Evolutionary conservation across 2,113 vertebrate species (phyloP).

Genomic region (Caranx melampygus): DNA sequence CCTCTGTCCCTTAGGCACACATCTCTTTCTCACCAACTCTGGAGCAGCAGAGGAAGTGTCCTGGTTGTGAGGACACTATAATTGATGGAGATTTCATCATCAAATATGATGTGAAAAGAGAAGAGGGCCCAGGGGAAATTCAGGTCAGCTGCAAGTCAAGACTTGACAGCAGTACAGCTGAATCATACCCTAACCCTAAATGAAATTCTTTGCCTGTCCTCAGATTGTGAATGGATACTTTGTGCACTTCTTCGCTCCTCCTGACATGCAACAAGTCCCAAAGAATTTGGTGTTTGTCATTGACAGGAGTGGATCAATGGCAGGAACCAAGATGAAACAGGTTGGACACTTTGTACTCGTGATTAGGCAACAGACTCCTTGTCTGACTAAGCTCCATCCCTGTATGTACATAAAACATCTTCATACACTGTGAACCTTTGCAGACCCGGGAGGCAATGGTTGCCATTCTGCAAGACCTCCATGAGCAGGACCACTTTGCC

Average conservation of each 20-base stretch:
- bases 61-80: conserved; percentile 84
- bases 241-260: conserved; percentile 85
- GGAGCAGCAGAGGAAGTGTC: conserved; percentile 89
- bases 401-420: background rate
- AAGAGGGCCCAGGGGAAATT: conserved; percentile 83
- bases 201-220: background rate
- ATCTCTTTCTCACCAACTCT: conserved; percentile 82
- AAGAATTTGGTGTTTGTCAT: conserved; percentile 85
- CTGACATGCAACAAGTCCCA: conserved; percentile 70
- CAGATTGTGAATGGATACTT: conserved; percentile 86
- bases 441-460: conserved; percentile 76
- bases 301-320: conserved; percentile 82
- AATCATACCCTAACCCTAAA: background rate
- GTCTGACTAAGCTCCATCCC: background rate
- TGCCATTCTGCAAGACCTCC: conserved; percentile 76
- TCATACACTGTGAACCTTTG: background rate
- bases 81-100: conserved; percentile 91
- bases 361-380: background rate
- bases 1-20: conserved; percentile 71
- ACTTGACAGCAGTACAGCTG: background rate
- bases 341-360: conserved; percentile 43
- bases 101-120: conserved; percentile 90
- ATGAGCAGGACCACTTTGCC: conserved; percentile 76
- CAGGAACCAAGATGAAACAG: conserved; percentile 68
- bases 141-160: conserved; percentile 82